Conservation (phyloP, 2,797 vertebrate species). For the Limnodromus scolopaceus region DNA sequence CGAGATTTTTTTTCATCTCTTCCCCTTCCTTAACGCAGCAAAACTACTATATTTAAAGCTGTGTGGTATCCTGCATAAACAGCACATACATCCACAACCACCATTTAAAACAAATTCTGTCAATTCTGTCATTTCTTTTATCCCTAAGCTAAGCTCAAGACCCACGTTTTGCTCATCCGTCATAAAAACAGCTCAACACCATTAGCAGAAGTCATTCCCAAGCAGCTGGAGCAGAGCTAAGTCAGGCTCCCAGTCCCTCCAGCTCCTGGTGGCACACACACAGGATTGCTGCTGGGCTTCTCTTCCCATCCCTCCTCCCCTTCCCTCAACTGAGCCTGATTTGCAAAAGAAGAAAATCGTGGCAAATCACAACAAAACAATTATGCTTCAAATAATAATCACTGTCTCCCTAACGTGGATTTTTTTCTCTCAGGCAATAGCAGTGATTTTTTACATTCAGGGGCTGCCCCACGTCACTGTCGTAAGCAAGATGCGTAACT, state of each 20-base stretch:
- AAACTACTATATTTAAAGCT: rapidly evolving
- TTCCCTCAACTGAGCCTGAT: not conserved
- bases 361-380: not conserved
- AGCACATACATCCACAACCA: rapidly evolving
- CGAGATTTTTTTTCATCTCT: not conserved
- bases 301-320: not conserved
- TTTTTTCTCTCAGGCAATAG: not conserved
- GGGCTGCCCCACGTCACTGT: not conserved
- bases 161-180: rapidly evolving
- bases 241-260: not conserved
- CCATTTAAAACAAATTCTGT: not conserved
- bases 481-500: rapidly evolving
- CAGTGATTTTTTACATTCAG: not conserved
- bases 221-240: not conserved
- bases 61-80: rapidly evolving
- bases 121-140: not conserved
- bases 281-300: not conserved
- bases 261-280: not conserved
- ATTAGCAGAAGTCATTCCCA: not conserved
- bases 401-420: not conserved
- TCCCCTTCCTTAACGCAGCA: not conserved
- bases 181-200: not conserved
- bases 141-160: not conserved
- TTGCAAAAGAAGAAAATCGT: not conserved
- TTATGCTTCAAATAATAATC: not conserved